These are phyloP conservation scores for Ametastegia equiseti DNA, from an alignment of 2,888 invertebrate species.

Conservation along the genomic window DNA sequence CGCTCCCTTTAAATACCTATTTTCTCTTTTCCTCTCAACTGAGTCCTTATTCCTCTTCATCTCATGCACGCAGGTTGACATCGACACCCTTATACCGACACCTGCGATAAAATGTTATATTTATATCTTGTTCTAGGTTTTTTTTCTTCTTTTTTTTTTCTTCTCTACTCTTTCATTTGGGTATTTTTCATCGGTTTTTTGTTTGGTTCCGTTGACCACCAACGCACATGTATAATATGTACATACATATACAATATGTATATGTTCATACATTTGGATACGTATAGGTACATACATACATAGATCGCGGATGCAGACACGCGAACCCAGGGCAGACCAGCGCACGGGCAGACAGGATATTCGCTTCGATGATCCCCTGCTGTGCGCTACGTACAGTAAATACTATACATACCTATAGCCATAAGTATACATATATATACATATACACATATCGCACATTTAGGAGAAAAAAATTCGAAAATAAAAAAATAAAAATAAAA, in stretches of 20 bases:
- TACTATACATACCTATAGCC: not conserved
- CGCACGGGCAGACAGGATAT: constrained; percentile 55
- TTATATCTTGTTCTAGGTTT: not conserved
- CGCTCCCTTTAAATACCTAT: too few relatives aligned
- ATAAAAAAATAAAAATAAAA: too few relatives aligned
- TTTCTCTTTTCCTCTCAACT: not conserved
- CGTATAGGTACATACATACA: not conserved
- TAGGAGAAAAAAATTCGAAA: too few relatives aligned
- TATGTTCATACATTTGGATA: too few relatives aligned
- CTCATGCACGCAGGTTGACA: not conserved
- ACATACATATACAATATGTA: too few relatives aligned
- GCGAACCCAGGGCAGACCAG: not conserved
- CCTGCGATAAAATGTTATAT: not conserved
- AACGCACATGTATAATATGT: not conserved
- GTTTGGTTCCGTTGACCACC: too few relatives aligned
- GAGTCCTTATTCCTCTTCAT: not conserved
- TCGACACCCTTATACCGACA: not conserved
- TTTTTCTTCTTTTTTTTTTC: not conserved
- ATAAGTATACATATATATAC: too few relatives aligned
- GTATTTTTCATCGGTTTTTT: too few relatives aligned
- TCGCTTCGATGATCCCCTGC: constrained; percentile 56
- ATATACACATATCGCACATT: too few relatives aligned
- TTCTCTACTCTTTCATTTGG: too few relatives aligned
- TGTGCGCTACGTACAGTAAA: not conserved
- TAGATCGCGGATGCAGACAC: constrained; percentile 6